Percentiles rank a stretch among this genome's conserved stretches.
Evolutionary conservation across 2,888 invertebrate genomes (phyloP).

Genomic region (Coecobrya sp.): DNA sequence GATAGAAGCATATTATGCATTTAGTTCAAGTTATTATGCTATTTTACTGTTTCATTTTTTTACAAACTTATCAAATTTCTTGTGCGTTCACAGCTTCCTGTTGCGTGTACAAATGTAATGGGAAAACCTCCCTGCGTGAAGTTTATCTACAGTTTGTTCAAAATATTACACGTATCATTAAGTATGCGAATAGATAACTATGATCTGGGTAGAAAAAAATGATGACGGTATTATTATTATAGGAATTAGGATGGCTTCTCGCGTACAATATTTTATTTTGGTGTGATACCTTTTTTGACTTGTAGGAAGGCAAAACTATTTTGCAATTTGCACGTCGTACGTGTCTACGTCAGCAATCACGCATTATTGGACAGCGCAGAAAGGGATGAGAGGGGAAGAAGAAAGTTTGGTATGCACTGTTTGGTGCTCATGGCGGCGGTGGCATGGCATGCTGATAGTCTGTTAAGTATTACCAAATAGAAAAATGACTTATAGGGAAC

Average conservation of each 20-base stretch:
- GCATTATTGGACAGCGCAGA: constrained; percentile 49
- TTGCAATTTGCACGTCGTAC: constrained; percentile 59
- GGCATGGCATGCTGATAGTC: constrained; percentile 19
- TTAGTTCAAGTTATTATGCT: neutral
- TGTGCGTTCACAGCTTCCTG: constrained; percentile 69
- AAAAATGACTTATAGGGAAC: constrained; percentile 33
- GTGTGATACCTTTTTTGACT: constrained; percentile 29
- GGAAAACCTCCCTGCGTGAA: constrained; percentile 59
- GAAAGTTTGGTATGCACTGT: constrained; percentile 12
- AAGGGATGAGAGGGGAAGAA: neutral
- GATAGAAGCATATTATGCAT: neutral
- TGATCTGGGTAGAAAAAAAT: neutral
- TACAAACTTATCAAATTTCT: neutral
- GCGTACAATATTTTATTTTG: neutral
- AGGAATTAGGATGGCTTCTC: neutral
- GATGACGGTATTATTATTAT: neutral
- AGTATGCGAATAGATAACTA: neutral
- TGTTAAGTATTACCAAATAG: constrained; percentile 21
- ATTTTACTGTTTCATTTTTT: constrained; percentile 27
- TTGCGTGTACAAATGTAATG: constrained; percentile 67
- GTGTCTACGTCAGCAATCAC: constrained; percentile 59
- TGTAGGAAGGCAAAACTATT: constrained; percentile 42
- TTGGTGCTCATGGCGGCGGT: constrained; percentile 24
- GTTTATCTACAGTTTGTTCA: constrained; percentile 37
- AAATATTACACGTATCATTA: constrained; percentile 29